Percentiles rank a stretch among this genome's conserved stretches.
Conservation (phyloP, 2,888 invertebrate genomes). For the Drosophila gaucha region DNA sequence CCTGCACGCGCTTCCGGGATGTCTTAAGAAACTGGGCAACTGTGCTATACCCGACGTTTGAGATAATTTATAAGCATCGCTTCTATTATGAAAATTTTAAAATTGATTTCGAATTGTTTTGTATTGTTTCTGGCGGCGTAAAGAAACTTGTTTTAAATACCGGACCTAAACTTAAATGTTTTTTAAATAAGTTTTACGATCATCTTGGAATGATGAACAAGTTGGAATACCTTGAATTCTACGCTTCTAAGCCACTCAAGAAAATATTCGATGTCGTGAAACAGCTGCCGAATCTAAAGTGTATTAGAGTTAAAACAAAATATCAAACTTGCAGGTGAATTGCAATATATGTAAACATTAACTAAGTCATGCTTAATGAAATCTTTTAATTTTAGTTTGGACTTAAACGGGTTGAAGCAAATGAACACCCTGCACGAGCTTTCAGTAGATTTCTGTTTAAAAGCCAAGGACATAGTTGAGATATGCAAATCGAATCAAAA, state of each 20-base stretch:
- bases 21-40: conserved; percentile 20
- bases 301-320: too few relatives aligned
- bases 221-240: conserved; percentile 27
- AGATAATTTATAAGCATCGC: not conserved
- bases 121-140: conserved; percentile 17
- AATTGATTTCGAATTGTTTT: conserved; percentile 21
- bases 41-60: conserved; percentile 23
- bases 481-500: conserved; percentile 33
- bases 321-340: conserved; percentile 16
- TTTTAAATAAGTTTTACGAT: conserved; percentile 10
- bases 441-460: conserved; percentile 16
- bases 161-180: too few relatives aligned
- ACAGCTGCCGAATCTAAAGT: conserved; percentile 16
- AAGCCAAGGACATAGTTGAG: conserved; percentile 18
- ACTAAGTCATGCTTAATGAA: too few relatives aligned
- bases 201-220: conserved; percentile 20
- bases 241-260: too few relatives aligned
- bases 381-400: conserved; percentile 16
- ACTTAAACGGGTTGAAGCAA: not conserved
- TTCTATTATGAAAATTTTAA: not conserved
- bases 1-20: conserved; percentile 16
- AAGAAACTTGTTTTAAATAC: conserved; percentile 17
- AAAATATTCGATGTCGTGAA: conserved; percentile 13
- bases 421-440: conserved; percentile 18
- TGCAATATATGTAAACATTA: not conserved